Evolutionary conservation across 2,797 vertebrate species (phyloP).

Genomic region (Mormyrops attenuatus): DNA sequence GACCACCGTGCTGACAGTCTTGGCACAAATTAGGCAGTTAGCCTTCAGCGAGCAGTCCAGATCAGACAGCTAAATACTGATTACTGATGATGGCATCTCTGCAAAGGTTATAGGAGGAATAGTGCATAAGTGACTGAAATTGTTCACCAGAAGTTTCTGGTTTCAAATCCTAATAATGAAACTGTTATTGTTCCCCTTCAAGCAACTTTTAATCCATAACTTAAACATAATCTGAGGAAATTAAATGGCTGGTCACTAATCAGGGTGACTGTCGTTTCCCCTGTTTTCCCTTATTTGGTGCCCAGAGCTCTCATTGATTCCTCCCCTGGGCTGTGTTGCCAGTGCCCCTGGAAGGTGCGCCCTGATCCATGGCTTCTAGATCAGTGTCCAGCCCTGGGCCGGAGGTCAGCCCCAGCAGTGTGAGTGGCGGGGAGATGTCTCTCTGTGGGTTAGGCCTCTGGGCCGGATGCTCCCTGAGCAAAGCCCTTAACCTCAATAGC

Average conservation of each 20-base stretch:
- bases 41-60: not conserved
- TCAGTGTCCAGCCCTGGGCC: conserved; percentile 56
- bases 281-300: not conserved
- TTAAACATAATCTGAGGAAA: not conserved
- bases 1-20: not conserved
- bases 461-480: not conserved
- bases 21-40: not conserved
- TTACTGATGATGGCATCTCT: conserved; percentile 17
- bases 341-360: conserved; percentile 54
- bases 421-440: conserved; percentile 39
- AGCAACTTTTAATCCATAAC: not conserved
- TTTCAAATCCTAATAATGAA: conserved; percentile 3
- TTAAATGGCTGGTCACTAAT: not conserved
- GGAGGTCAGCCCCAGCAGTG: conserved; percentile 55
- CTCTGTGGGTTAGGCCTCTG: not conserved
- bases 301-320: conserved; percentile 14
- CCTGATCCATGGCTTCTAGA: conserved; percentile 61
- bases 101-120: not conserved
- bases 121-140: not conserved
- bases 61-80: conserved; percentile 18
- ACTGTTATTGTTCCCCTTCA: not conserved
- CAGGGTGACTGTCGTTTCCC: not conserved
- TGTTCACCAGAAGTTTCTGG: not conserved
- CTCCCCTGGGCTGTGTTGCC: not conserved
- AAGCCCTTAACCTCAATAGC: not conserved